Evolutionary conservation across 1,140 invertebrate genomes (phyloP).

Genomic region (Drosophila sp.): DNA sequence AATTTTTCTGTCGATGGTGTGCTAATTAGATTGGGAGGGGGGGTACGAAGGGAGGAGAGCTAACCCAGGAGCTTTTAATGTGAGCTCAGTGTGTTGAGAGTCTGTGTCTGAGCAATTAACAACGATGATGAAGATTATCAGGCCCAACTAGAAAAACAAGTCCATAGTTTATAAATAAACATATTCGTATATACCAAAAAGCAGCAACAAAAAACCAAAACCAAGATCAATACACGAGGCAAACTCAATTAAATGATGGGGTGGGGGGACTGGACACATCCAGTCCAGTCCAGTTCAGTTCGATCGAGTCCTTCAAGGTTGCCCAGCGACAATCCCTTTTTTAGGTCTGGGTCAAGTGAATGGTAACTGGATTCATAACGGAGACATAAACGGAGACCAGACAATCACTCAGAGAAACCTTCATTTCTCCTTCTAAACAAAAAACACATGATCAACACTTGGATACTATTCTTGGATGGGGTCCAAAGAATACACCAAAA

Average conservation of each 20-base stretch:
- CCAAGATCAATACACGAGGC: slow-evolving; percentile 41
- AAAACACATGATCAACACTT: slow-evolving; percentile 58
- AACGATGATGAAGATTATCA: slow-evolving; percentile 69
- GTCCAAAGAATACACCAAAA: slow-evolving; percentile 3
- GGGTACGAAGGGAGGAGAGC: slow-evolving; percentile 4
- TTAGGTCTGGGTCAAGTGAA: slow-evolving; percentile 52
- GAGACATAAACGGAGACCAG: not conserved
- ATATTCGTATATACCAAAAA: slow-evolving; percentile 13
- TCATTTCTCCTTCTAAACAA: slow-evolving; percentile 70
- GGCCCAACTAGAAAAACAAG: slow-evolving; percentile 77
- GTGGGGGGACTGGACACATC: not conserved
- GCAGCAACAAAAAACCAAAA: not conserved
- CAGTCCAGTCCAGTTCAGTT: not conserved
- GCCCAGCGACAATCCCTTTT: slow-evolving; percentile 20
- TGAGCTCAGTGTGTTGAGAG: slow-evolving; percentile 7
- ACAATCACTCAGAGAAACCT: slow-evolving; percentile 36
- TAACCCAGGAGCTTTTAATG: slow-evolving; percentile 6
- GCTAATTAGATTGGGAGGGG: slow-evolving; percentile 12
- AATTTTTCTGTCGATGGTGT: slow-evolving; percentile 14
- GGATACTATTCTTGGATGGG: slow-evolving; percentile 53
- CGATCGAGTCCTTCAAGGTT: slow-evolving; percentile 25
- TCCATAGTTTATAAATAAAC: slow-evolving; percentile 75
- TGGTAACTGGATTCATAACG: slow-evolving; percentile 37
- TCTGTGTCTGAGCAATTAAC: slow-evolving; percentile 51
- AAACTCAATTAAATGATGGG: slow-evolving; percentile 32